phyloP scores from a whole-genome alignment of 2,888 invertebrate species.

The Zaprionus lineosus region DNA sequence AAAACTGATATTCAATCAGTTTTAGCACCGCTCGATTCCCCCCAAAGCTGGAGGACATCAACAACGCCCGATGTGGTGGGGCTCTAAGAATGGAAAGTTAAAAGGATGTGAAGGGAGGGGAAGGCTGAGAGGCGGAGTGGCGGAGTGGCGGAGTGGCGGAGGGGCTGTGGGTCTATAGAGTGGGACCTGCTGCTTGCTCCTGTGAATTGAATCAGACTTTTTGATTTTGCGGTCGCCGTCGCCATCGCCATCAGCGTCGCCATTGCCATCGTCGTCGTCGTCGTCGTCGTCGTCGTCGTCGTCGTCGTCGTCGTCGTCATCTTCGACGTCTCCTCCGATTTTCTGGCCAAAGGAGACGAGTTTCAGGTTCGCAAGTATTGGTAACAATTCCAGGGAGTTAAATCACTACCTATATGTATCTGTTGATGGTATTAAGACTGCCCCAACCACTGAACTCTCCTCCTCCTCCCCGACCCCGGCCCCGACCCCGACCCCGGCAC shows the following conservation, averaged over 20 bases:
- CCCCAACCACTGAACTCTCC: background rate
- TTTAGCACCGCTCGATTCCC: too few species aligned
- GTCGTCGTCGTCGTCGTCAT: too few species aligned
- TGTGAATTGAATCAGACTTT: constrained; percentile 56
- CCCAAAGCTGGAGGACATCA: too few species aligned
- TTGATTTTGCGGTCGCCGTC: constrained; percentile 48
- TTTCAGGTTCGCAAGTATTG: constrained; percentile 30
- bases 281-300: too few species aligned
- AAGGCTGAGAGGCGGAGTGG: background rate
- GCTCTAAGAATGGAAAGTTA: too few species aligned
- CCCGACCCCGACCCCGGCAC: constrained; percentile 3
- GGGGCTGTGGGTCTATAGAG: background rate
- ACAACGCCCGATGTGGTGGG: too few species aligned
- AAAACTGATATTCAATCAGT: constrained; percentile 76
- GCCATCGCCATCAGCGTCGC: constrained; percentile 2
- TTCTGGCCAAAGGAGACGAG: too few species aligned
- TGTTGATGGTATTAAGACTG: constrained; percentile 25
- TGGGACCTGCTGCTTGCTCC: background rate
- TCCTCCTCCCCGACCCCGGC: too few species aligned
- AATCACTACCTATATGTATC: constrained; percentile 34
- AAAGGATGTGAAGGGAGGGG: too few species aligned
- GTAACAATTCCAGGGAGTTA: constrained; percentile 22
- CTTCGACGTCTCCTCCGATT: too few species aligned
- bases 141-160: background rate
- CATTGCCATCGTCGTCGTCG: too few species aligned